Percentiles rank a stretch among this genome's conserved stretches.
phyloP scores from a whole-genome alignment of 2,888 invertebrate species.

The Xanthorhoe designata region DNA sequence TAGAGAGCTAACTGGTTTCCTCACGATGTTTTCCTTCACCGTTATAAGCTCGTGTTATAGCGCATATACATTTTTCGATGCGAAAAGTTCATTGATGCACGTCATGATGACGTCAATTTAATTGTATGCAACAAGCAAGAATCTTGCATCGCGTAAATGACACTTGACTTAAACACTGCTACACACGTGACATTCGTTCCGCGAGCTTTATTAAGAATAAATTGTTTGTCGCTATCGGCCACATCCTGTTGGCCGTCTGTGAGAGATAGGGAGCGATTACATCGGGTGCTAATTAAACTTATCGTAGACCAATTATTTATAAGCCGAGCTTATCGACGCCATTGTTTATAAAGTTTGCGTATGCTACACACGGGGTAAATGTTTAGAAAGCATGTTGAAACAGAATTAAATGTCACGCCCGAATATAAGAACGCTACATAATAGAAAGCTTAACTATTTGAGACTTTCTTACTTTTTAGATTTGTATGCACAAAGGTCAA shows the following conservation, averaged over 20 bases:
- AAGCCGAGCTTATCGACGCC: constrained; percentile 74
- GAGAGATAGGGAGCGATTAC: constrained; percentile 72
- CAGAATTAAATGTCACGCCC: neutral
- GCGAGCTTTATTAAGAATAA: constrained; percentile 55
- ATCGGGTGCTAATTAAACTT: constrained; percentile 78
- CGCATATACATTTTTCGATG: too few relatives aligned
- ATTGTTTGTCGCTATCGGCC: constrained; percentile 54
- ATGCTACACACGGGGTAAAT: constrained; percentile 50
- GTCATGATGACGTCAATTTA: too few relatives aligned
- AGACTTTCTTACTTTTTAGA: too few relatives aligned
- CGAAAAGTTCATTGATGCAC: too few relatives aligned
- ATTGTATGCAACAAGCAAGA: too few relatives aligned
- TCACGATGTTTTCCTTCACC: too few relatives aligned
- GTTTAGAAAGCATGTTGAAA: constrained; percentile 2
- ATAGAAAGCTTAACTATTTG: too few relatives aligned
- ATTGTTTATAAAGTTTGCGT: constrained; percentile 69
- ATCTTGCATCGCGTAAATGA: neutral
- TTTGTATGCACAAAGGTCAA: too few relatives aligned
- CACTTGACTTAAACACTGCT: too few relatives aligned
- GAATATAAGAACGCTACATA: too few relatives aligned
- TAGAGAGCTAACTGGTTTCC: too few relatives aligned
- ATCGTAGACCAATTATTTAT: constrained; percentile 83
- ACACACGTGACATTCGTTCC: constrained; percentile 45
- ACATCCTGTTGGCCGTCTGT: constrained; percentile 64
- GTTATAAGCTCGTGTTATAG: too few relatives aligned